Evolutionary conservation across 2,113 vertebrate genomes (phyloP).

Genomic region (Ifrita kowaldi): DNA sequence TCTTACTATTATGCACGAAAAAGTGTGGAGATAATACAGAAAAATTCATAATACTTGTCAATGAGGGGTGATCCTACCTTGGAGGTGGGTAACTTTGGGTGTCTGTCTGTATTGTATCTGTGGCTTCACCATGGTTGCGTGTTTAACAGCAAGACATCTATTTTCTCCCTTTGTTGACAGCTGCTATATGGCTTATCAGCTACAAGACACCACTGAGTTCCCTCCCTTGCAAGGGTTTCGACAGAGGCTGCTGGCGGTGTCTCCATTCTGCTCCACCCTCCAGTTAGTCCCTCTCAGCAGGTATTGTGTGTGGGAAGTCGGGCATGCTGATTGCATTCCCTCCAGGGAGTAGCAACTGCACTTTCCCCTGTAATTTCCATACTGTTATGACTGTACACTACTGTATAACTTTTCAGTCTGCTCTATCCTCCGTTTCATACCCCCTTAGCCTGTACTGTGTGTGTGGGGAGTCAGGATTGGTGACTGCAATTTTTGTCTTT

Average conservation of each 20-base stretch:
- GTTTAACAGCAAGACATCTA: not conserved
- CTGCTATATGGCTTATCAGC: not conserved
- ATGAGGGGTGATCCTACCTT: not conserved
- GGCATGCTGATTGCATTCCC: not conserved
- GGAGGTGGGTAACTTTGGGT: not conserved
- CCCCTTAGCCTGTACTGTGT: not conserved
- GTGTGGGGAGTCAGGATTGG: not conserved
- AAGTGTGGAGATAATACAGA: not conserved
- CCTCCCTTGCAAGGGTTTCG: not conserved
- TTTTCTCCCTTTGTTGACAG: not conserved
- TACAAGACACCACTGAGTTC: not conserved
- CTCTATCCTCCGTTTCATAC: fast-evolving
- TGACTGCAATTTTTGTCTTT: not conserved
- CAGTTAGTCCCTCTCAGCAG: not conserved
- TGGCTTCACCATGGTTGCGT: not conserved
- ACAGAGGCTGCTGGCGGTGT: not conserved
- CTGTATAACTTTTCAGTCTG: not conserved
- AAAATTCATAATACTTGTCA: not conserved
- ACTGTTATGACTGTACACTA: not conserved
- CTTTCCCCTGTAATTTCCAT: not conserved
- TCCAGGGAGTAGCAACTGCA: not conserved
- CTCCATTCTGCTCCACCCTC: not conserved
- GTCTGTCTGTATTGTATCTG: not conserved
- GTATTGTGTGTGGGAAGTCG: not conserved
- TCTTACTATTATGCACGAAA: not conserved